These are phyloP conservation scores for Chionodraco myersi DNA, from an alignment of 2,113 vertebrate genomes.

Conservation along the genomic window DNA sequence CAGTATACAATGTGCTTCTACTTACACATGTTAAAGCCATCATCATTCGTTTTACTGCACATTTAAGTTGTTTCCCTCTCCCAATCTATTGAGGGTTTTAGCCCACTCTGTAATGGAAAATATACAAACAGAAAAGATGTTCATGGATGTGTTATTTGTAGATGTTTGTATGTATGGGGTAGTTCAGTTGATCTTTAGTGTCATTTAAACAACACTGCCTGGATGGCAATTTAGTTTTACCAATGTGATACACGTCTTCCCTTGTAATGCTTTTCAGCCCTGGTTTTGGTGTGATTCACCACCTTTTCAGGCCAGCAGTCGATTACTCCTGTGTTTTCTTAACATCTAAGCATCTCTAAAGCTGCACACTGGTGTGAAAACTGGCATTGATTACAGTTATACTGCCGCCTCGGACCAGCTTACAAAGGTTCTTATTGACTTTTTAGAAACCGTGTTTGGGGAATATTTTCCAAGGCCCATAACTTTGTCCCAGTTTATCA, in stretches of 20 bases:
- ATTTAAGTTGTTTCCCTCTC: conserved; percentile 21
- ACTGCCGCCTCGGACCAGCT: conserved; percentile 38
- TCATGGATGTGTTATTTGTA: background rate
- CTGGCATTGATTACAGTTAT: conserved; percentile 61
- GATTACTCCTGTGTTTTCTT: conserved; percentile 38
- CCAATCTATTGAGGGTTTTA: conserved; percentile 13
- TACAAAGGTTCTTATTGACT: conserved; percentile 68
- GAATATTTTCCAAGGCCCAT: no score
- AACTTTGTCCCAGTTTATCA: no score
- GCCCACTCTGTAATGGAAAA: conserved; percentile 12
- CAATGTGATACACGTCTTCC: background rate
- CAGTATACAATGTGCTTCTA: conserved; percentile 33
- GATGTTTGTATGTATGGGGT: background rate
- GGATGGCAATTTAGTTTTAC: conserved; percentile 19
- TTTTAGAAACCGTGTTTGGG: conserved; percentile 37
- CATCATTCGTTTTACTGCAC: conserved; percentile 36
- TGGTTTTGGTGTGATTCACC: conserved; percentile 3
- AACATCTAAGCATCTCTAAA: conserved; percentile 26
- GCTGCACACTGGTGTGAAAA: conserved; percentile 54
- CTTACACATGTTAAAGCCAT: conserved; percentile 25
- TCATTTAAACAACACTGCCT: conserved; percentile 44
- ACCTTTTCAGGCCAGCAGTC: background rate
- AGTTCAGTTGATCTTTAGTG: conserved; percentile 44
- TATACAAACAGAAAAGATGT: conserved; percentile 23
- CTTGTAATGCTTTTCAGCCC: conserved; percentile 22